Evolutionary conservation across 53 echinoderm and acorn worm species (phyloP), one percentile per base, ranked within the genome.

Genomic region (Actinopyga echinites): DNA sequence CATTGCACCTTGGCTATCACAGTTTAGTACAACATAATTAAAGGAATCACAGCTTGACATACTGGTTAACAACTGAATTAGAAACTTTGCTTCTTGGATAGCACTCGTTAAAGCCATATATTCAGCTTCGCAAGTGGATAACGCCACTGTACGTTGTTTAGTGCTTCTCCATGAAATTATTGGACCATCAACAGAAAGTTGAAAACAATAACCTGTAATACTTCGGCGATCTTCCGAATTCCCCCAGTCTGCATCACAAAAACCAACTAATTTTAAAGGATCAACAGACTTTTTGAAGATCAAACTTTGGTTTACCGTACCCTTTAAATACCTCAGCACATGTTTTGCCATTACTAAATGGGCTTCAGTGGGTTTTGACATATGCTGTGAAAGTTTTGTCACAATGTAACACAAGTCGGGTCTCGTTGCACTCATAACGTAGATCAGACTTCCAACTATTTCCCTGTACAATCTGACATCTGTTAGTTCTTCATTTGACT

Each of bases 81-180:
- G 32, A 25, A 82, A 82, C 26, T 83, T 56, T 19, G 81, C 69
- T 23, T 87, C 87, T 42, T 87, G 82, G 17, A 45, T 87, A 24
- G 87, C 80, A 17, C 69, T n/a, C 69, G 55, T 73, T 19, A 83
- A 26, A 4, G 68, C 69, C 87, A 87, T 87, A 81, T 87, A 87
- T 42, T n/a, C n/a, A n/a, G n/a, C n/a, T n/a, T n/a, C n/a, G n/a
- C n/a, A n/a, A n/a, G n/a, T n/a, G n/a, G n/a, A 65, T 56, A 86
- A 34, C 25, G 87, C 87, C 67, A 86, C 68, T 21, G 86, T 86
- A 31, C 60, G 80, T 37, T 80, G 67, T 15, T 80, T 53, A 5
- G 33, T 86, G 19, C 63, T 62, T 65, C 65, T 86, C 80, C 86
- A 86, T 25, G 86, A 86, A 49, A 86, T 81, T 3, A 80, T 52